phyloP scores from a whole-genome alignment of 2,888 invertebrate genomes.

The Xanthostigma xanthostigma region DNA sequence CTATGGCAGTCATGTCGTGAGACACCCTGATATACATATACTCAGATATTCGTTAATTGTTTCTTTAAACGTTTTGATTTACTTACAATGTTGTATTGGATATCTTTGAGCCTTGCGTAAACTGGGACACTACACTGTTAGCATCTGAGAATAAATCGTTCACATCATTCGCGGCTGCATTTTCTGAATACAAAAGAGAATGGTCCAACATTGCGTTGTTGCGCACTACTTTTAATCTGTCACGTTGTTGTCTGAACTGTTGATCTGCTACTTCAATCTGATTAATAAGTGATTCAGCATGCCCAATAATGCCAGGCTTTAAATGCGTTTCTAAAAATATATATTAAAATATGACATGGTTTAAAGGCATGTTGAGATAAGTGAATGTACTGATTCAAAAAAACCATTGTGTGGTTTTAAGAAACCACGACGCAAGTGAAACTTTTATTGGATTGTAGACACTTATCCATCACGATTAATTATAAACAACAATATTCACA shows the following conservation, averaged over 20 bases:
- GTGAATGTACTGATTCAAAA: conserved; percentile 6
- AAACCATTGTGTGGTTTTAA: too few species aligned
- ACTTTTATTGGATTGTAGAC: too few species aligned
- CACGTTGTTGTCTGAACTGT: conserved; percentile 37
- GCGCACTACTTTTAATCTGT: conserved; percentile 34
- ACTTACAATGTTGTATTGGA: not conserved
- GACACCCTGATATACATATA: too few species aligned
- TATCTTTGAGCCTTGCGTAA: conserved; percentile 22
- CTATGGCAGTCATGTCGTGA: too few species aligned
- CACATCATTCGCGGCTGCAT: conserved; percentile 13
- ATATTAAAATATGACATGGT: not conserved
- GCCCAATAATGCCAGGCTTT: conserved; percentile 30
- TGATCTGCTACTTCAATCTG: conserved; percentile 34
- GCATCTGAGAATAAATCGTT: conserved; percentile 14
- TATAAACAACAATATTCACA: too few species aligned
- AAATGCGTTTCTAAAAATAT: conserved; percentile 29
- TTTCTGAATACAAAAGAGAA: too few species aligned
- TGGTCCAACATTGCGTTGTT: too few species aligned
- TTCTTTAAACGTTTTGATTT: too few species aligned
- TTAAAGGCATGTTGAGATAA: not conserved
- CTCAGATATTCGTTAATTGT: too few species aligned
- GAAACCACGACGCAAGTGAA: too few species aligned
- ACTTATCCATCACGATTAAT: too few species aligned
- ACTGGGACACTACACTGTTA: not conserved
- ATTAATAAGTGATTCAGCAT: conserved; percentile 27